phyloP scores from a whole-genome alignment of 2,797 vertebrate genomes.

The Percopsis omiscomaycus region DNA sequence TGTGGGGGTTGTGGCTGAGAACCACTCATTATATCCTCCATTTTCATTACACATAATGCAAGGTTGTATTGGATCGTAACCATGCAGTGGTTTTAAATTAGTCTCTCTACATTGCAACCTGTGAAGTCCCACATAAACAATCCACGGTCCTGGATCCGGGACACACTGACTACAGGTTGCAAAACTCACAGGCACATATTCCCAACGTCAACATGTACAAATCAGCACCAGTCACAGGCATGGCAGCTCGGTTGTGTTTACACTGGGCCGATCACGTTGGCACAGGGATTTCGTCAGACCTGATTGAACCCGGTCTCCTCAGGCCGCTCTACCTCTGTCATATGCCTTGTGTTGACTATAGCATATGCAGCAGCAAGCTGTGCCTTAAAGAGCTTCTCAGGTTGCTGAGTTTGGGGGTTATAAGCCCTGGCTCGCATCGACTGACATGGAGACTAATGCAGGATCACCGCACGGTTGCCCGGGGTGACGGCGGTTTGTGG shows the following conservation, averaged over 20 bases:
- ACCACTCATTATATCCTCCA: too few relatives aligned
- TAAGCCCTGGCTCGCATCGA: constrained; percentile 32
- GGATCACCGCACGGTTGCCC: constrained; percentile 41
- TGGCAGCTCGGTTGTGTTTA: not conserved
- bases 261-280: not conserved
- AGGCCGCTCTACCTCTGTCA: not conserved
- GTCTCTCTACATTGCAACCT: too few relatives aligned
- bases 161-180: too few relatives aligned
- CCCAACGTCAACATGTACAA: too few relatives aligned
- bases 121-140: too few relatives aligned
- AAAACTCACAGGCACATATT: too few relatives aligned
- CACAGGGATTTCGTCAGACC: constrained; percentile 7
- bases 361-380: not conserved
- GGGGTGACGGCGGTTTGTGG: constrained; percentile 47
- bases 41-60: too few relatives aligned
- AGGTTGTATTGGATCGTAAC: too few relatives aligned
- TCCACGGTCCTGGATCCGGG: too few relatives aligned
- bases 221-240: too few relatives aligned
- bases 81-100: too few relatives aligned
- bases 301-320: constrained; percentile 34
- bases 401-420: constrained; percentile 21
- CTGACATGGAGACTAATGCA: constrained; percentile 41
- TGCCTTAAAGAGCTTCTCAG: constrained; percentile 8
- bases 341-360: not conserved
- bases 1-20: too few relatives aligned